phyloP scores from a whole-genome alignment of 2,113 vertebrate genomes.

The Daphoenositta chrysoptera region DNA sequence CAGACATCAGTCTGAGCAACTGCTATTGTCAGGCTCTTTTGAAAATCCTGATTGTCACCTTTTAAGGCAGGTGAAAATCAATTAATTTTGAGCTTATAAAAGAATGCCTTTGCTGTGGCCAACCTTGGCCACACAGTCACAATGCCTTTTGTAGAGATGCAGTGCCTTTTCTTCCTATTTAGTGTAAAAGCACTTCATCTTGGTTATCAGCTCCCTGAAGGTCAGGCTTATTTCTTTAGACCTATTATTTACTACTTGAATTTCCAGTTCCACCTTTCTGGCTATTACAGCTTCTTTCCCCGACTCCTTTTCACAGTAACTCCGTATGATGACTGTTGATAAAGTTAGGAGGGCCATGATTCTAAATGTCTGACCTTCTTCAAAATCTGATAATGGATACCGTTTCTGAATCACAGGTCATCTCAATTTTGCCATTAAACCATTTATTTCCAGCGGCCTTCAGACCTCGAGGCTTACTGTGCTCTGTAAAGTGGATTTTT shows the following conservation, averaged over 20 bases:
- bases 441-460: conserved; percentile 38
- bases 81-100: conserved; percentile 18
- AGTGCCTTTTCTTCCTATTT: conserved; percentile 7
- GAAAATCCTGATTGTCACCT: background rate
- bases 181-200: conserved; percentile 46
- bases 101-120: background rate
- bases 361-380: conserved; percentile 46
- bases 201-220: conserved; percentile 32
- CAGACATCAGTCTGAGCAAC: background rate
- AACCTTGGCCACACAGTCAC: background rate
- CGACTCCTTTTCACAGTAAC: background rate
- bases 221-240: conserved; percentile 50
- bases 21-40: background rate
- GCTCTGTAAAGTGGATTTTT: conserved; percentile 12
- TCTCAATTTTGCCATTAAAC: conserved; percentile 33
- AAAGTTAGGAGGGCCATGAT: conserved; percentile 9
- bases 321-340: conserved; percentile 19
- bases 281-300: conserved; percentile 7
- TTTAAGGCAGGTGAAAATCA: background rate
- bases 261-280: conserved; percentile 25
- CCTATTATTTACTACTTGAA: conserved; percentile 38
- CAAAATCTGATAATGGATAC: conserved; percentile 47
- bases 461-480: conserved; percentile 10
- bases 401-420: conserved; percentile 39
- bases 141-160: background rate